Base-by-base conservation (phyloP, 2,888 invertebrate species). In the Zygaena filipendulae region DNA sequence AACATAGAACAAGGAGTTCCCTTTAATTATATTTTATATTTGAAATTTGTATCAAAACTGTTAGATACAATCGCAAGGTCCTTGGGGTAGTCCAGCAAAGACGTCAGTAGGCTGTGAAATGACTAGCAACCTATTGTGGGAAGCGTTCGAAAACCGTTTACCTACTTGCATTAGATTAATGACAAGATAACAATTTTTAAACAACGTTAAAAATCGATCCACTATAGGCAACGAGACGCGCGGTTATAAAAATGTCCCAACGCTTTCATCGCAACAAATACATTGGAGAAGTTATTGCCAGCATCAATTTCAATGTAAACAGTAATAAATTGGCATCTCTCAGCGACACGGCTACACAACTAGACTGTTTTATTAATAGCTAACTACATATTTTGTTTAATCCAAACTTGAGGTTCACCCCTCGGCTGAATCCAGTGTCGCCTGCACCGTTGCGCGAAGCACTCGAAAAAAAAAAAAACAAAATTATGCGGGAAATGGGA, bases 291-390 rank as follows among this genome's bases (percentile, higher is more conserved):
- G 71, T 70, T 77, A 79, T 75, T 50, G 61, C 57, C 54, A 47
- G 71, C 75, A 75, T 79, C 77, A 71, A 74, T 79, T 77, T 72
- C 69, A 71, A 77, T 77, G 60, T 59, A 79, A 77, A 77, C 72
- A 72, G 54, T 68, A 72, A 77, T 79, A 79, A 79, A 77, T 79
- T 75, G 72, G 71, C 69, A 59, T 74, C 74, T 71, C 69, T 71
- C 72, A 63, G 52, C 70, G 60, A 43, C 43, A 38, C 45, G 49
- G 42, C 40, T 52, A 52, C 50, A 52, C 51, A 45, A 43, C 47
- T 42, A 46, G 64, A 63, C 63, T 63, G 70, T 67, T n/a, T 67
- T 57, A 69, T 68, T 66, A 77, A 75, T 77, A 72, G 74, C 68
- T 71, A 69, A n/a, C n/a, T n/a, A 74, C 61, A 40, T 51, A 57